These are phyloP conservation scores for Tyto alba DNA, from an alignment of 2,113 vertebrate genomes.

Conservation along the genomic window DNA sequence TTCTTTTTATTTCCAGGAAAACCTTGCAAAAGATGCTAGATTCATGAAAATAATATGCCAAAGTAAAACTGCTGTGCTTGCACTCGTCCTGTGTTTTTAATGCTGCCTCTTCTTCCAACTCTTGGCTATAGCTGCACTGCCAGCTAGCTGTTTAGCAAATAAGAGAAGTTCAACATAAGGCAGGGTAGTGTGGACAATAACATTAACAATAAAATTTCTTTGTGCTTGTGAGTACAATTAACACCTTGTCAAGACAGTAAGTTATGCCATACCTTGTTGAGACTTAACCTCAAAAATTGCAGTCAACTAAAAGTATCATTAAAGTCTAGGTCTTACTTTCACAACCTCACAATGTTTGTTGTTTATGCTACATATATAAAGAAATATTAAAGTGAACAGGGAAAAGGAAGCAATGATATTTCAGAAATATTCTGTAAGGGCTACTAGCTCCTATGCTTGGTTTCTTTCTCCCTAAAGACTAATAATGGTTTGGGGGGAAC, in stretches of 20 bases:
- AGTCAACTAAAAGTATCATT: not conserved
- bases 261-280: not conserved
- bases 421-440: not conserved
- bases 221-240: not conserved
- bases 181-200: not conserved
- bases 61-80: constrained; percentile 54
- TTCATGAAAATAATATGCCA: constrained; percentile 36
- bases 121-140: not conserved
- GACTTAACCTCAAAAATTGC: not conserved
- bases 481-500: not conserved
- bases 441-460: not conserved
- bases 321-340: not conserved
- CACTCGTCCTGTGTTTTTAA: not conserved
- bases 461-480: not conserved
- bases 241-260: not conserved
- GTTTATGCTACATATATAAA: not conserved
- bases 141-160: not conserved
- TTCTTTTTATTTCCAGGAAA: constrained; percentile 56
- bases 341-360: not conserved
- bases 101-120: not conserved
- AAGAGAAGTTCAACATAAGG: not conserved
- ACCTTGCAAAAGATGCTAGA: constrained; percentile 32
- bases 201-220: not conserved
- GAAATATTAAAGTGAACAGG: not conserved
- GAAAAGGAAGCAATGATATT: not conserved